A percentile compares a stretch with the other conserved stretches of the same genome.
Conservation (phyloP, 2,797 vertebrate genomes). For the Kryptolebias ocellatus region DNA sequence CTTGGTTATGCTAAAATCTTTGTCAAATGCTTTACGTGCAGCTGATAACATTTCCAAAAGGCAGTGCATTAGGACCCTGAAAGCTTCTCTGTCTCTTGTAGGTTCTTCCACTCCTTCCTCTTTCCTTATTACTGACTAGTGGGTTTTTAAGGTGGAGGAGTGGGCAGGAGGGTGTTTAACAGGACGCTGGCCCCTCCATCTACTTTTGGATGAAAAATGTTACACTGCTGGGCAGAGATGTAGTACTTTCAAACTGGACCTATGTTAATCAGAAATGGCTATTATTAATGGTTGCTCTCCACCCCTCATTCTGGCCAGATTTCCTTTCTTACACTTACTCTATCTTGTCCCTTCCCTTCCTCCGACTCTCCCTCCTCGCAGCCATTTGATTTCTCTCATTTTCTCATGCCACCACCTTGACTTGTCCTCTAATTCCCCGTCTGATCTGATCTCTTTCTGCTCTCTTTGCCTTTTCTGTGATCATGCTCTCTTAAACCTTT, state of each 20-base stretch:
- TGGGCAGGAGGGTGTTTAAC: not conserved
- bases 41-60: not conserved
- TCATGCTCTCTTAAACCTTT: conserved; percentile 53
- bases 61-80: not conserved
- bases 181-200: no score
- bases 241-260: no score
- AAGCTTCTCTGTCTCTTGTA: not conserved
- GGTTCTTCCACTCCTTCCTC: conserved; percentile 4
- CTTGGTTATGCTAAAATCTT: not conserved
- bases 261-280: no score
- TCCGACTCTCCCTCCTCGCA: conserved; percentile 1
- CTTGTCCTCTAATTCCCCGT: conserved; percentile 45
- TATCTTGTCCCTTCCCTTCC: conserved; percentile 14
- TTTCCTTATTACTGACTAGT: conserved; percentile 43
- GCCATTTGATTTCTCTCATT: conserved; percentile 49
- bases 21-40: not conserved
- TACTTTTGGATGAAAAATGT: not conserved
- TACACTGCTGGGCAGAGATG: no score
- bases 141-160: conserved; percentile 5
- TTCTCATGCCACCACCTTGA: conserved; percentile 38
- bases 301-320: conserved; percentile 26
- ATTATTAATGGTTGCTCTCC: conserved; percentile 56
- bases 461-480: not conserved
- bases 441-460: conserved; percentile 25
- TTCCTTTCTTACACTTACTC: conserved; percentile 34